Conservation (phyloP, 64 coral and sea anemone genomes). For the Platygyra sinensis region DNA sequence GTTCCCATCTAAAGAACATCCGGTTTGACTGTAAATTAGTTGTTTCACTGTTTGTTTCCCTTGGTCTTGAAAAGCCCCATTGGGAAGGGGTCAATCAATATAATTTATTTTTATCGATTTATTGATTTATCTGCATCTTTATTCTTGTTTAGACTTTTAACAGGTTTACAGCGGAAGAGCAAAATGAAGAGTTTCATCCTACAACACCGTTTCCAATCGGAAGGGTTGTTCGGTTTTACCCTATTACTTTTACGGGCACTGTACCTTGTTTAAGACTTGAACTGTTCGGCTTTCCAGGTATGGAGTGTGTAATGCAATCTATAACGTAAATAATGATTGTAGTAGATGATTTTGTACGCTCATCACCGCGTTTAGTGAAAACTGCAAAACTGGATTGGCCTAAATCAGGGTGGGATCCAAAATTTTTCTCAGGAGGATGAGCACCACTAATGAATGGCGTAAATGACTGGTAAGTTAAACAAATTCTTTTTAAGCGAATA, state of each 20-base stretch:
- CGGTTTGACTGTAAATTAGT: too few relatives aligned
- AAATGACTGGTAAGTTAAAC: too few relatives aligned
- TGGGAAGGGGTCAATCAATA: neutral
- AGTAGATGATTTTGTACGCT: too few relatives aligned
- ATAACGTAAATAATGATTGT: too few relatives aligned
- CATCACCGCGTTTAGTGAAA: too few relatives aligned
- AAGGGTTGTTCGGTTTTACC: neutral
- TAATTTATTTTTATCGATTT: neutral
- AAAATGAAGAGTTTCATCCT: neutral
- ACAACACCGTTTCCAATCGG: neutral
- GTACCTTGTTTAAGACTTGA: neutral
- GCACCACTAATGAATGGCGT: too few relatives aligned
- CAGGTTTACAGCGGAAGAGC: neutral
- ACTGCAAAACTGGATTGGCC: too few relatives aligned
- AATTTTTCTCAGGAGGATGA: too few relatives aligned
- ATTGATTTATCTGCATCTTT: neutral
- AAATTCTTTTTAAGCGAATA: too few relatives aligned
- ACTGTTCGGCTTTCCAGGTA: neutral
- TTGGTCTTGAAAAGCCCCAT: neutral
- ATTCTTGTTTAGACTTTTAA: neutral
- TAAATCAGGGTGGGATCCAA: too few relatives aligned
- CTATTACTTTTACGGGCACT: neutral
- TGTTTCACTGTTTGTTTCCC: too few relatives aligned
- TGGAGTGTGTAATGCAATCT: neutral
- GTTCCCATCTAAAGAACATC: too few relatives aligned